Evolutionary conservation across 2,113 vertebrate genomes (phyloP).

Genomic region (Nyctibius bracteatus): DNA sequence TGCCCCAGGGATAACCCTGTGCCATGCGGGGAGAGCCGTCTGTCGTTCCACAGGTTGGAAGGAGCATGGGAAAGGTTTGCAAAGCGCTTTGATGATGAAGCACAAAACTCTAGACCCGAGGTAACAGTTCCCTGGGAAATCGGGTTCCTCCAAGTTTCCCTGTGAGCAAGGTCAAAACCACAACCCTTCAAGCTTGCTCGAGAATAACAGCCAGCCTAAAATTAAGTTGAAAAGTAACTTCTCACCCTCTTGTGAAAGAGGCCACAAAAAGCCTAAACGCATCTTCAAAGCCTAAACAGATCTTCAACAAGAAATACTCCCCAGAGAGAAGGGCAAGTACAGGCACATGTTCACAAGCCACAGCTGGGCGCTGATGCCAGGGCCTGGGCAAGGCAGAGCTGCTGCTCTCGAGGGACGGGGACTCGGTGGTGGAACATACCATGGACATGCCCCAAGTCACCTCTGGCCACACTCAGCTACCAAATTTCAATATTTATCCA

Average conservation of each 20-base stretch:
- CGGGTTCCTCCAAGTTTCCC: neutral
- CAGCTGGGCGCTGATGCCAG: neutral
- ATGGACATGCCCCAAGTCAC: neutral
- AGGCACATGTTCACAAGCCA: neutral
- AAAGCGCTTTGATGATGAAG: neutral
- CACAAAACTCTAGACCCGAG: conserved; percentile 4
- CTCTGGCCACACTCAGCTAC: neutral
- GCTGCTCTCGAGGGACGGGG: neutral
- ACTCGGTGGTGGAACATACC: neutral
- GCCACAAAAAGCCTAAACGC: neutral
- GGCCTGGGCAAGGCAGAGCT: neutral
- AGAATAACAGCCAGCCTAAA: conserved; percentile 18
- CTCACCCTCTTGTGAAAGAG: conserved; percentile 41
- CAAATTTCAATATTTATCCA: neutral
- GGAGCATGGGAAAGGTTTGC: conserved; percentile 27
- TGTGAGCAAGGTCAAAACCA: neutral
- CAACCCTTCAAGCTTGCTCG: neutral
- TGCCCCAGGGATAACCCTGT: conserved; percentile 9
- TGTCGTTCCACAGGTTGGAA: neutral
- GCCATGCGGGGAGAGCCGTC: neutral
- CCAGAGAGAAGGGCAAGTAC: neutral
- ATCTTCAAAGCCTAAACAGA: conserved; percentile 32
- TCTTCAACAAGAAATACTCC: neutral
- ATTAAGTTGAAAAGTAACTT: conserved; percentile 30
- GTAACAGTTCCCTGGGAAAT: conserved; percentile 23